phyloP scores from a whole-genome alignment of 2,888 invertebrate genomes.

The Exocentrus adspersus region DNA sequence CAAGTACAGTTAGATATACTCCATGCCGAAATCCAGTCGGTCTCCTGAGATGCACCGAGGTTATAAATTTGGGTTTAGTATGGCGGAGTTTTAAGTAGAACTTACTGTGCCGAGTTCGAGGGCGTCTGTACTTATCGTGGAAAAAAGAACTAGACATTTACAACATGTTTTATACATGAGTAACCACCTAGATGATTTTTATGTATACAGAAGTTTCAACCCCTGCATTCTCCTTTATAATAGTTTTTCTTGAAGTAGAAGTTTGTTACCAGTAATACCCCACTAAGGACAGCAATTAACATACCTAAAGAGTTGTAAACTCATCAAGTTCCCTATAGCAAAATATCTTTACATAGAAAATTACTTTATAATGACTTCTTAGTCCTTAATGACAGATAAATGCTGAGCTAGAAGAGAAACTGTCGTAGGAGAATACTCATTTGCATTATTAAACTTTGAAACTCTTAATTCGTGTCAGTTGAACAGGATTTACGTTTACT shows the following conservation, averaged over 20 bases:
- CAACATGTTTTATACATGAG: too few species aligned
- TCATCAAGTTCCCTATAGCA: background rate
- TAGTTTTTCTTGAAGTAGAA: too few species aligned
- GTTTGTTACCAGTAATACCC: too few species aligned
- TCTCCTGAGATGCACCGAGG: background rate
- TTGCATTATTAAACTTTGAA: too few species aligned
- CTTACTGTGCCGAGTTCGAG: background rate
- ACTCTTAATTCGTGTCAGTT: too few species aligned
- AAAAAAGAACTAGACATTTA: too few species aligned
- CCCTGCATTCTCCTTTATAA: too few species aligned
- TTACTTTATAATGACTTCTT: background rate
- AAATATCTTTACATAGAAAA: background rate
- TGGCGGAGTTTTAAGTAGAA: background rate
- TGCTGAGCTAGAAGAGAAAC: background rate
- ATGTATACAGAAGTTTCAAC: too few species aligned
- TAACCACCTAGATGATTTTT: too few species aligned
- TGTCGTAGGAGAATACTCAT: too few species aligned
- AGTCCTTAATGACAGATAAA: background rate
- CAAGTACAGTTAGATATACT: slow-evolving; percentile 12
- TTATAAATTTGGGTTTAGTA: slow-evolving; percentile 14
- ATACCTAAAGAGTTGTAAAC: background rate
- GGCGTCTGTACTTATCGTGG: too few species aligned
- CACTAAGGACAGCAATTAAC: background rate
- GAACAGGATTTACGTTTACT: too few species aligned
- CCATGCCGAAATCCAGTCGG: background rate